A percentile compares a stretch with the other conserved stretches of the same genome.
These are phyloP conservation scores for Callosobruchus maculatus DNA, from an alignment of 2,888 invertebrate genomes.

Conservation along the genomic window DNA sequence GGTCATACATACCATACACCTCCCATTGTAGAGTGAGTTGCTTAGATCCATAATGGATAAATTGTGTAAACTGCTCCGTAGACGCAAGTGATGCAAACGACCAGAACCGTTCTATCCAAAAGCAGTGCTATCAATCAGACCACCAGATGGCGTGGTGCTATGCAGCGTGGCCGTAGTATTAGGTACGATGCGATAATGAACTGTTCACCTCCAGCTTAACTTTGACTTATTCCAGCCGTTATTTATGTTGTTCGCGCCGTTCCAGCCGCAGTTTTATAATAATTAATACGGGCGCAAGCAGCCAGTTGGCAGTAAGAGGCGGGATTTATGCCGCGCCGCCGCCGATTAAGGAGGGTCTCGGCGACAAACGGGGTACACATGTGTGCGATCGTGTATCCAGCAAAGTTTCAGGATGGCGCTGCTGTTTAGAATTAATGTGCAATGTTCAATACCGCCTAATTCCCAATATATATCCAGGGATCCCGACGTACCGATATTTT, in stretches of 20 bases:
- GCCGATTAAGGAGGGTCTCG: neutral
- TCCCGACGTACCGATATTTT: too few relatives aligned
- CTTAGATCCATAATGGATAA: too few relatives aligned
- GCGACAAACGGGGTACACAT: neutral
- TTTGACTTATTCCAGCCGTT: constrained; percentile 27
- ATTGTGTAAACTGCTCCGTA: too few relatives aligned
- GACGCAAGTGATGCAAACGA: neutral
- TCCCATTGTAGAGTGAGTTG: too few relatives aligned
- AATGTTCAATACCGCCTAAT: neutral
- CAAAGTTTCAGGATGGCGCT: neutral
- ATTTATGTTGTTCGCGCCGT: constrained; percentile 7
- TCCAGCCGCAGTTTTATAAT: constrained; percentile 20
- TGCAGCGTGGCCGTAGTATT: constrained; percentile 27
- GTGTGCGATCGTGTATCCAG: neutral
- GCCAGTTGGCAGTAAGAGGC: neutral
- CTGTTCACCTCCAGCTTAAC: constrained; percentile 34
- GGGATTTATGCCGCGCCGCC: neutral
- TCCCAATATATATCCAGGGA: too few relatives aligned
- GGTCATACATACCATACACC: too few relatives aligned
- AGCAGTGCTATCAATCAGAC: constrained; percentile 20
- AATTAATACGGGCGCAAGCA: neutral
- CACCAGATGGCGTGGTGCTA: constrained; percentile 26
- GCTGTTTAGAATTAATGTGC: neutral
- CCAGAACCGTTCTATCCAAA: constrained; percentile 16
- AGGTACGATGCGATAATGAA: constrained; percentile 34